phyloP scores from a whole-genome alignment of 1,140 invertebrate species.

The Drosophila rhopaloa region DNA sequence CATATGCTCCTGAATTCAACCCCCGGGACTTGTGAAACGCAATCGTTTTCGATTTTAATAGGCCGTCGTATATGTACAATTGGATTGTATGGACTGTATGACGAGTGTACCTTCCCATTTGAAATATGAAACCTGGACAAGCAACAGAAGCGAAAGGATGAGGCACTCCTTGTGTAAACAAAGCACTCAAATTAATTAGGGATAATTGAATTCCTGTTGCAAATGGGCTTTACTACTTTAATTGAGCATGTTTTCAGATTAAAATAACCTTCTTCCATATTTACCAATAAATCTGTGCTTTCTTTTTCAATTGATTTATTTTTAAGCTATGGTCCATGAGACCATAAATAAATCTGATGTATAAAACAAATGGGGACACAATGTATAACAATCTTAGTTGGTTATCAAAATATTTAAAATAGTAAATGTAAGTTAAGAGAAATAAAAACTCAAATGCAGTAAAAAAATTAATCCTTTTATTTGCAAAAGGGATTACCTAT shows the following conservation, averaged over 20 bases:
- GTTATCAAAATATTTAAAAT: too few relatives aligned
- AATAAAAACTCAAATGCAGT: too few relatives aligned
- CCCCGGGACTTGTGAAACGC: constrained; percentile 25
- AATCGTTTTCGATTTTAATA: constrained; percentile 66
- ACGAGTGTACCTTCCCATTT: constrained; percentile 15
- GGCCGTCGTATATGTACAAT: constrained; percentile 19
- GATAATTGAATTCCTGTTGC: constrained; percentile 52
- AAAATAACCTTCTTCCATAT: background rate
- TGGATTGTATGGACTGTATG: constrained; percentile 38
- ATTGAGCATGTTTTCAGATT: background rate
- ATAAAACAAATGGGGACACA: too few relatives aligned
- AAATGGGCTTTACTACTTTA: constrained; percentile 14
- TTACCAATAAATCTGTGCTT: too few relatives aligned
- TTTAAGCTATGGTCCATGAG: too few relatives aligned
- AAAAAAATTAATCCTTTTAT: too few relatives aligned
- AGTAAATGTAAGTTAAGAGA: too few relatives aligned
- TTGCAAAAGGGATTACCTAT: too few relatives aligned
- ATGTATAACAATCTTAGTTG: too few relatives aligned
- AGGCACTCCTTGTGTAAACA: constrained; percentile 44
- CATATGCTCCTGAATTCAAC: constrained; percentile 69
- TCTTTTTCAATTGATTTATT: too few relatives aligned
- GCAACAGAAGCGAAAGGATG: constrained; percentile 26
- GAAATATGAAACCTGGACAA: constrained; percentile 52
- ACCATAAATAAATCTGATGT: too few relatives aligned
- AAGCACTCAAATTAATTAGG: constrained; percentile 69